Percentiles rank a stretch among this genome's conserved stretches.
These are phyloP conservation scores for Netta rufina DNA, from an alignment of 2,797 vertebrate genomes.

Conservation along the genomic window DNA sequence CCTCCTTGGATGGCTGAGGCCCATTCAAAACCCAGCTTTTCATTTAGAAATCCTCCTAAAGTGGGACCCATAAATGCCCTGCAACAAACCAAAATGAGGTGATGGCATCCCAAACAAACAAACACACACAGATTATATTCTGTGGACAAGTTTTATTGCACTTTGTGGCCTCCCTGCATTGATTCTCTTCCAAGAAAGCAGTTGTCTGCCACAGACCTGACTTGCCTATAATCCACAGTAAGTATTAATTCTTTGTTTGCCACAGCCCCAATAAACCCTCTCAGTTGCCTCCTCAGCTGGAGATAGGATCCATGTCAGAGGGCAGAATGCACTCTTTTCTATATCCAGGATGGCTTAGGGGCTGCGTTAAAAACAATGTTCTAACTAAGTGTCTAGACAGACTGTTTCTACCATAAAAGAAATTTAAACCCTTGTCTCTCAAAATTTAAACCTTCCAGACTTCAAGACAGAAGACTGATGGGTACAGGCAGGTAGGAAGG, in stretches of 20 bases:
- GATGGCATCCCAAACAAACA: background rate
- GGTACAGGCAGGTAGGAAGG: background rate
- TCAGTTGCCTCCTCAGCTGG: background rate
- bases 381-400: background rate
- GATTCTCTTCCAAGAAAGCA: background rate
- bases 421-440: background rate
- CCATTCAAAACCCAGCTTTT: slow-evolving; percentile 81
- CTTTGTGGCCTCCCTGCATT: background rate
- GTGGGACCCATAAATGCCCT: slow-evolving; percentile 81
- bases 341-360: background rate
- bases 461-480: background rate
- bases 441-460: background rate
- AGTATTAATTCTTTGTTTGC: background rate
- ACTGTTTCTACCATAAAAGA: background rate
- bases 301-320: background rate
- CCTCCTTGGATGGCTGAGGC: slow-evolving; percentile 78
- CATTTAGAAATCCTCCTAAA: slow-evolving; percentile 81
- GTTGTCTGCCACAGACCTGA: background rate
- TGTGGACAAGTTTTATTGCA: background rate
- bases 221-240: background rate
- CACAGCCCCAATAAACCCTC: background rate
- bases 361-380: background rate
- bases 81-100: background rate
- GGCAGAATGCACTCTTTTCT: background rate
- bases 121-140: background rate